These are phyloP conservation scores for Butorides virescens DNA, from an alignment of 2,113 vertebrate species.

Conservation along the genomic window DNA sequence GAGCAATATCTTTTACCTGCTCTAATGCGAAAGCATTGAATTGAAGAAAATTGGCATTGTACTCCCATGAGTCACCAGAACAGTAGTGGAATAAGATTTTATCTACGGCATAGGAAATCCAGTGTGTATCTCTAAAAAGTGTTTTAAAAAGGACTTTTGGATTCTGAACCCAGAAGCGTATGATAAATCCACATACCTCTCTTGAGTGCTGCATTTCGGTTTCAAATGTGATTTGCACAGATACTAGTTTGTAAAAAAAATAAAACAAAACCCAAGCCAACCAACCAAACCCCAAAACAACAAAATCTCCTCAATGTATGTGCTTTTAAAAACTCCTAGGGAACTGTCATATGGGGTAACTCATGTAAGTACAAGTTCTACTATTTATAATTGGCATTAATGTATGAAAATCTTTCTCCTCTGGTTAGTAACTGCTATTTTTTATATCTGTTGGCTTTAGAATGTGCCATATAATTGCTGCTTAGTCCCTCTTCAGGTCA, in stretches of 20 bases:
- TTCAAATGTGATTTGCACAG: background rate
- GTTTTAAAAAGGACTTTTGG: background rate
- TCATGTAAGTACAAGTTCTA: background rate
- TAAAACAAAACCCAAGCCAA: background rate
- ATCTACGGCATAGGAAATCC: background rate
- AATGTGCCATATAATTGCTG: background rate
- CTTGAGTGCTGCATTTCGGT: background rate
- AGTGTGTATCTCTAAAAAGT: background rate
- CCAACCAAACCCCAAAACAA: background rate
- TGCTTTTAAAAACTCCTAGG: background rate
- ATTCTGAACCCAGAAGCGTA: background rate
- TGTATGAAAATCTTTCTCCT: background rate
- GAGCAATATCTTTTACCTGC: background rate
- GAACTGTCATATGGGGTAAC: background rate
- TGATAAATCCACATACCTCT: background rate
- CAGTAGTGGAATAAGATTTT: background rate
- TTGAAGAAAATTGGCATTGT: background rate
- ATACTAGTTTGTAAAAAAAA: background rate
- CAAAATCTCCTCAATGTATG: background rate
- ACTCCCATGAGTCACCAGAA: background rate
- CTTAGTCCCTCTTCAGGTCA: background rate
- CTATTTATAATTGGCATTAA: background rate
- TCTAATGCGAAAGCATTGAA: background rate
- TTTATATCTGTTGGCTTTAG: background rate
- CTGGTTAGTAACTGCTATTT: background rate